Percentiles rank a stretch among this genome's conserved stretches.
Conservation (phyloP, 2,113 vertebrate species). For the Salvator merianae region DNA sequence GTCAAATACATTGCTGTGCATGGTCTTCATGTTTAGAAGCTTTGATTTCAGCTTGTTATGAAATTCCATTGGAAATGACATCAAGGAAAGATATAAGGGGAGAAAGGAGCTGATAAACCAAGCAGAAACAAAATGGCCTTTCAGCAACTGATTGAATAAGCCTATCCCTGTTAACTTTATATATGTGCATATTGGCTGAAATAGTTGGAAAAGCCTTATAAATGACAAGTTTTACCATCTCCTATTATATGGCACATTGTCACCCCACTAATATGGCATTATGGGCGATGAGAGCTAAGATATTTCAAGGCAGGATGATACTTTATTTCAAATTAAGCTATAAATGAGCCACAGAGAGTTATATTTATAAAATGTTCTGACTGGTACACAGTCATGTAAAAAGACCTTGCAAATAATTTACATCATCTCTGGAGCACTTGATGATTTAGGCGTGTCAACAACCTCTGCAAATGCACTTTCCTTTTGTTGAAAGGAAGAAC, state of each 20-base stretch:
- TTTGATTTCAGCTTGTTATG: neutral
- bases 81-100: neutral
- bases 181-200: neutral
- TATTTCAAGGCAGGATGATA: conserved; percentile 18
- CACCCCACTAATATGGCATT: conserved; percentile 27
- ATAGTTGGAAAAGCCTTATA: conserved; percentile 37
- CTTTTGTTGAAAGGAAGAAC: conserved; percentile 44
- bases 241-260: conserved; percentile 43
- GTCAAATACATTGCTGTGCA: neutral
- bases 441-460: conserved; percentile 34
- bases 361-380: conserved; percentile 46
- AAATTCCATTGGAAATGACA: neutral
- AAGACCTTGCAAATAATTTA: conserved; percentile 61
- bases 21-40: neutral
- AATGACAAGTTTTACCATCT: conserved; percentile 50
- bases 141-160: conserved; percentile 43
- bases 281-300: neutral
- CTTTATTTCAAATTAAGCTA: conserved; percentile 48
- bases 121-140: neutral
- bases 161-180: conserved; percentile 30
- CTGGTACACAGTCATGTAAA: conserved; percentile 51
- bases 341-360: conserved; percentile 45
- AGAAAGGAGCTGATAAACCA: conserved; percentile 16
- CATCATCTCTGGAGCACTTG: conserved; percentile 32
- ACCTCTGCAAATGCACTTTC: conserved; percentile 41